Evolutionary conservation across 2,797 vertebrate genomes (phyloP).

Genomic region (Pipistrellus kuhlii): DNA sequence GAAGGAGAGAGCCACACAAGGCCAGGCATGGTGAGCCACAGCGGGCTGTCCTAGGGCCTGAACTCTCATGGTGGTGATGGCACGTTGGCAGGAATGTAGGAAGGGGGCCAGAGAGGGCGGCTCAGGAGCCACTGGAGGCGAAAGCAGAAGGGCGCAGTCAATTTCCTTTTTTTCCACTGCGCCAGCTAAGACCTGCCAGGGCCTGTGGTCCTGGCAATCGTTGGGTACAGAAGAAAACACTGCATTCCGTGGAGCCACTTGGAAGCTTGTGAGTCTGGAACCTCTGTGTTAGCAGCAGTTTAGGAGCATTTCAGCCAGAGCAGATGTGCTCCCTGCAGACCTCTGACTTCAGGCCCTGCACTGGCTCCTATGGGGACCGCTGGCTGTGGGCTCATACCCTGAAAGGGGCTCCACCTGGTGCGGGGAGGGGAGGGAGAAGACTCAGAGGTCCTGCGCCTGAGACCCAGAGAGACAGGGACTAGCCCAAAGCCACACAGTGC

Average conservation of each 20-base stretch:
- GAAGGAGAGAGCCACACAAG: background rate
- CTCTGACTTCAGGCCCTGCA: background rate
- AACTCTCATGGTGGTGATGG: background rate
- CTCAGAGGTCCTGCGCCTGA: background rate
- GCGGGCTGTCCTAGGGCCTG: background rate
- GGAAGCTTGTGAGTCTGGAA: background rate
- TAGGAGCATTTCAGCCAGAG: conserved; percentile 17
- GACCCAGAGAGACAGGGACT: background rate
- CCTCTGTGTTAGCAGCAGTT: background rate
- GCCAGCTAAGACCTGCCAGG: background rate
- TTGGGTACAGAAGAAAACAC: conserved; percentile 22
- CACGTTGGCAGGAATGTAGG: background rate
- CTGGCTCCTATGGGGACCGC: background rate
- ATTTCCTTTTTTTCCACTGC: background rate
- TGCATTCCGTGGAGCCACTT: background rate
- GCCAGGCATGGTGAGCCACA: background rate
- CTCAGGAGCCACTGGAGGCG: background rate
- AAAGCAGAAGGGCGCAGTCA: background rate
- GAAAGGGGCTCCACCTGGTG: background rate
- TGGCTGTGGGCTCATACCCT: background rate
- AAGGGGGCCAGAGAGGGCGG: background rate
- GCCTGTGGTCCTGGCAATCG: background rate
- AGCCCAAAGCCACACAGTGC: background rate
- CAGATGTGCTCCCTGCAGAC: background rate
- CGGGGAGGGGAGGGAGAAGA: background rate